Base-by-base conservation (phyloP, 2,888 invertebrate species). In the Drosophila prolongata region DNA sequence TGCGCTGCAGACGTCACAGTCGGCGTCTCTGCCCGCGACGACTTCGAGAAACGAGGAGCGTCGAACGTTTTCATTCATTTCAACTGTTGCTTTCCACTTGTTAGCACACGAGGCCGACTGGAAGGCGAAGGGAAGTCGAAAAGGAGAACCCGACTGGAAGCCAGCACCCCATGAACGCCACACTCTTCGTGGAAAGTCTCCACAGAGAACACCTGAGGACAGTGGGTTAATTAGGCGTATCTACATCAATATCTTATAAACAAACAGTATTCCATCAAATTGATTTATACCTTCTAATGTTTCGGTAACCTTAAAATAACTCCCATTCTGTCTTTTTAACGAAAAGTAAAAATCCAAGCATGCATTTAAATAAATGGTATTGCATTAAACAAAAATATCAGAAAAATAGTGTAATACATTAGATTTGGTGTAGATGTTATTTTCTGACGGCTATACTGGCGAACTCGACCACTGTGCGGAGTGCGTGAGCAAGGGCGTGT, bases 21-120 rank as follows among this genome's bases (percentile, higher is more conserved):
- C 55, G 14, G 19, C 38, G 13, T 5, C 30, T 35, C 16, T 16
- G 47, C 9, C 44, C 19, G n/a, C 56, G 52, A 2, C 54, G 42
- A 42, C 54, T 40, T n/a, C 49, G 16, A 37, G 34, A 14, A 52
- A 44, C 64, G 67, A 73, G 42, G 66, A 65, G 60, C 19, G 24
- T 43, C 61, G 61, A 62, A 61, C 49, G 42, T 44, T 59, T 59
- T 59, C 56, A 88, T 82, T 89, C 79, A 84, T 88, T 84, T 87
- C 90, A 90, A 89, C 90, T 90, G 90, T 90, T 90, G 90, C 90
- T 90, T 62, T 79, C 84, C 89, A 90, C 90, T 90, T 90, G 90
- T 90, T 90, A 87, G 85, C 89, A 80, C 80, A 77, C 69, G 87
- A 52, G 16, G 42, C 30, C 37, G 77, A 75, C 68, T 75, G 75